Evolutionary conservation across 2,113 vertebrate genomes (phyloP), one percentile per base, ranked within the genome.

Genomic region (Cepphus grylle): DNA sequence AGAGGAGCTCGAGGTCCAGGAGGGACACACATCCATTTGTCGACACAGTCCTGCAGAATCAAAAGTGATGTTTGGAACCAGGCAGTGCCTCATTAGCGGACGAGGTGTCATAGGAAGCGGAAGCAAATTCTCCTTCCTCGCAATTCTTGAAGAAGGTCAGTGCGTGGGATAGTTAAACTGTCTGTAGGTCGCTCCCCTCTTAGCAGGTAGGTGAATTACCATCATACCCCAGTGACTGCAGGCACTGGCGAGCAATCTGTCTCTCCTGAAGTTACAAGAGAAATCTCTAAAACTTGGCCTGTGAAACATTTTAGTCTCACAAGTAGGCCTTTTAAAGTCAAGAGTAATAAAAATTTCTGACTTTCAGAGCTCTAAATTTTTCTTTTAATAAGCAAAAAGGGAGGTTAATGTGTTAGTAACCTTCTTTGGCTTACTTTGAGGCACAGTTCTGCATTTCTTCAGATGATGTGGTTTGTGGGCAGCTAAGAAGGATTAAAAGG

Each of bases 401-500:
- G 52, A 79, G 61, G 43, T 63, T 73, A 47, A 63, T 55, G 49
- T 76, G 38, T 45, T 79, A 38, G 84, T 76, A 59, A 82, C 56
- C 74, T 94, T 73, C 70, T 30, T 66, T 59, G 79, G 47, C 73
- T 93, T 61, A 17, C 63, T 84, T 36, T 50, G 78, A 76, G 50
- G n/a, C 90, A 62, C 78, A 23, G 56, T 42, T 91, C 80, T 87
- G 87, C 50, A 81, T 38, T 62, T 95, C 78, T 80, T 81, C 90
- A 84, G 74, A n/a, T 23, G 78, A 76, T 15, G 2, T 71, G 74
- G 40, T 56, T 67, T 95, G 90, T 80, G 88, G 94, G 84, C 69
- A 95, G 73, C 95, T 63, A 30, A 81, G 85, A 42, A 67, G 36
- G 81, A 82, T 93, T 85, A 65, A 81, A 89, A 74, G 69, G 69